A percentile compares a stretch with the other conserved stretches of the same genome.
Evolutionary conservation across 2,888 invertebrate genomes (phyloP).

Genomic region (Esperia sulphurella): DNA sequence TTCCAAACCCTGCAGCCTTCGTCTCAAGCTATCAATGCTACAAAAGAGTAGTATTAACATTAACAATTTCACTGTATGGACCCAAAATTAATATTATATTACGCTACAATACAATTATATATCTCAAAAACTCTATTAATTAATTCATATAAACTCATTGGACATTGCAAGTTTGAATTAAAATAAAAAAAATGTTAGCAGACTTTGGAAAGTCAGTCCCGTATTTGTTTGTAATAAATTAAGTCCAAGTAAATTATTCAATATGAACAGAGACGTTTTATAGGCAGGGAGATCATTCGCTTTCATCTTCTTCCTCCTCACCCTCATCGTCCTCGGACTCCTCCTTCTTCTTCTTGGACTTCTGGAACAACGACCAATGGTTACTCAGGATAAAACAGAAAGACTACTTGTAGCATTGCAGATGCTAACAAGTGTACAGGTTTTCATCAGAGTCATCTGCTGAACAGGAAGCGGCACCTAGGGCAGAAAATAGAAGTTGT

Average conservation of each 20-base stretch:
- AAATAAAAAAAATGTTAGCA: slow-evolving; percentile 24
- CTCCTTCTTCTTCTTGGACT: slow-evolving; percentile 81
- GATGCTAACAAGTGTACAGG: too few species aligned
- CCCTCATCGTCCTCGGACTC: slow-evolving; percentile 82
- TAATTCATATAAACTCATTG: not conserved
- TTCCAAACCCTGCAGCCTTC: slow-evolving; percentile 71
- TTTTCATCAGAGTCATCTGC: too few species aligned
- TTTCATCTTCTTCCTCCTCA: slow-evolving; percentile 82
- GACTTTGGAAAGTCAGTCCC: slow-evolving; percentile 77
- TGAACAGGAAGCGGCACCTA: too few species aligned
- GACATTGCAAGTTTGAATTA: not conserved
- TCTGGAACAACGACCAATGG: slow-evolving; percentile 30
- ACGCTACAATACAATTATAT: slow-evolving; percentile 11
- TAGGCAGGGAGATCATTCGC: slow-evolving; percentile 79
- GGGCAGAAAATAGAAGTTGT: not conserved
- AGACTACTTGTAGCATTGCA: not conserved
- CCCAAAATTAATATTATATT: slow-evolving; percentile 34
- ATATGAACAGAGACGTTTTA: slow-evolving; percentile 72
- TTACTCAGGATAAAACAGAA: slow-evolving; percentile 12
- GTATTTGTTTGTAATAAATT: slow-evolving; percentile 78
- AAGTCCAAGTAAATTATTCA: slow-evolving; percentile 78
- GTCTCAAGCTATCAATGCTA: slow-evolving; percentile 45
- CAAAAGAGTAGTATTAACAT: slow-evolving; percentile 40
- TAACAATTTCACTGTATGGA: slow-evolving; percentile 53
- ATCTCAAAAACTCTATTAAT: slow-evolving; percentile 2